Evolutionary conservation across 1,140 invertebrate genomes (phyloP).

Genomic region (Hestina assimilis): DNA sequence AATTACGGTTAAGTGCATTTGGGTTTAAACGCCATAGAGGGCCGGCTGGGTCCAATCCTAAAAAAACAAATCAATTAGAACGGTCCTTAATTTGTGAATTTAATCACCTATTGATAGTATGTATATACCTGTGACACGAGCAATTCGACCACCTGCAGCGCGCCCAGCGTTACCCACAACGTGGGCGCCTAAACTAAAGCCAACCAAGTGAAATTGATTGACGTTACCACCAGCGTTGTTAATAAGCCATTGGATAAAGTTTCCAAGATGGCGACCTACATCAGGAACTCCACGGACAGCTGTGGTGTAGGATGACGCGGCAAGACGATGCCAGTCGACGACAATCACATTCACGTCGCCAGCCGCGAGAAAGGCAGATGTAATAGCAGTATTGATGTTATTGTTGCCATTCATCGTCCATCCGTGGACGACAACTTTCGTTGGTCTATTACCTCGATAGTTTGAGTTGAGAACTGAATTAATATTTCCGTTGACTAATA

Average conservation of each 20-base stretch:
- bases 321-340: conserved; percentile 44
- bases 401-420: conserved; percentile 52
- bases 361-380: conserved; percentile 61
- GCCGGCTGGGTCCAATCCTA: conserved; percentile 82
- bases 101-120: no score
- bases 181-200: no score
- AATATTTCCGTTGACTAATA: conserved; percentile 34
- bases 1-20: no score
- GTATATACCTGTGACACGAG: conserved; percentile 41
- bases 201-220: conserved; percentile 80
- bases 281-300: conserved; percentile 72
- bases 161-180: conserved; percentile 86
- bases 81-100: not conserved
- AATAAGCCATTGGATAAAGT: conserved; percentile 44
- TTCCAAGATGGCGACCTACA: no score
- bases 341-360: no score
- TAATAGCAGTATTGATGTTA: conserved; percentile 38
- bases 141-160: conserved; percentile 39
- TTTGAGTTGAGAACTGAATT: conserved; percentile 45
- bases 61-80: not conserved
- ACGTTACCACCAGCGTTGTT: conserved; percentile 39
- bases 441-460: conserved; percentile 30
- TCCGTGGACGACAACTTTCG: conserved; percentile 54
- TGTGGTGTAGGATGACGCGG: conserved; percentile 52
- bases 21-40: conserved; percentile 72